A percentile compares a stretch with the other conserved stretches of the same genome.
phyloP scores from a whole-genome alignment of 2,797 vertebrate genomes.

The Garrulus glandarius region DNA sequence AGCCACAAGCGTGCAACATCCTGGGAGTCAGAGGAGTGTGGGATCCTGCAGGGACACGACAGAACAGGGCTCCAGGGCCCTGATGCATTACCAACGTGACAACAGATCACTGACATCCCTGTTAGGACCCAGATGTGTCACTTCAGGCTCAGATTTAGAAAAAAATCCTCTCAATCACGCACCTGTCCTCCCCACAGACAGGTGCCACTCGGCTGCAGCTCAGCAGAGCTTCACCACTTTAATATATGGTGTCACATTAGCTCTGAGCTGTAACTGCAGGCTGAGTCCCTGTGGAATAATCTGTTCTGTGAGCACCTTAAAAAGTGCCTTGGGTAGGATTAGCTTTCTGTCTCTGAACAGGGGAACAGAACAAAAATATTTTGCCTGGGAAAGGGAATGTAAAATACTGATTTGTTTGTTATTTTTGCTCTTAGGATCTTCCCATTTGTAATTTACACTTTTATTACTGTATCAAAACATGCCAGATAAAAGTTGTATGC shows the following conservation, averaged over 20 bases:
- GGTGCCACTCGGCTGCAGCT: background rate
- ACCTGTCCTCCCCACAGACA: background rate
- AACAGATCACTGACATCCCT: background rate
- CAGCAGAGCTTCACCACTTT: background rate
- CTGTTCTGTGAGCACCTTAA: background rate
- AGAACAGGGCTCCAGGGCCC: rapidly evolving
- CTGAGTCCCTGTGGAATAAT: background rate
- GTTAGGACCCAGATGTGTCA: background rate
- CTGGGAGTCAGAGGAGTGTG: rapidly evolving
- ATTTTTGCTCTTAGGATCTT: background rate
- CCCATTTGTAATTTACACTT: background rate
- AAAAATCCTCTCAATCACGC: background rate
- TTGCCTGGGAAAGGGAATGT: background rate
- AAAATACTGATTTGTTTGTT: background rate
- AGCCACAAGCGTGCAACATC: rapidly evolving
- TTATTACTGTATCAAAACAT: background rate
- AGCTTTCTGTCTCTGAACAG: background rate
- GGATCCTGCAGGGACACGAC: background rate
- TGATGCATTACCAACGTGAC: background rate
- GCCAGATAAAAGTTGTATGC: background rate
- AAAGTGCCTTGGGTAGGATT: background rate
- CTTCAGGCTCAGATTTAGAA: background rate
- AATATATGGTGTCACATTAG: background rate
- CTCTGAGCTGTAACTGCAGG: background rate
- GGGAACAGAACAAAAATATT: background rate